Evolutionary conservation across 2,797 vertebrate species (phyloP).

Genomic region (Neosilurus hyrtlii): DNA sequence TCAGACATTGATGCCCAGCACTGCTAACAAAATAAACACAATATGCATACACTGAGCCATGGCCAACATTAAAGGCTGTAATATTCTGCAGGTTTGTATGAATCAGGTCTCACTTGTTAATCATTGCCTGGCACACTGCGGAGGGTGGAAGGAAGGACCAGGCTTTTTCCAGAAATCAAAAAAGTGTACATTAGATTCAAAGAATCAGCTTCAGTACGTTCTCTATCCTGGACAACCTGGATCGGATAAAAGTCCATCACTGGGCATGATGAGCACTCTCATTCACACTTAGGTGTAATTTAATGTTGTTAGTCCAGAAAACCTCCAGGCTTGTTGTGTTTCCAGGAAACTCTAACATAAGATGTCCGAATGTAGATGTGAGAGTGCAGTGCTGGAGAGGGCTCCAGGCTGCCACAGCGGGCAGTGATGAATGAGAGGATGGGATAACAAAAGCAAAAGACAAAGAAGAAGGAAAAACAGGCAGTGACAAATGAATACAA

Average conservation of each 20-base stretch:
- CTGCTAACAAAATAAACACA: not conserved
- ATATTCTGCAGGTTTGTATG: not conserved
- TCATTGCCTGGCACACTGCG: not conserved
- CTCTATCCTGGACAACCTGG: not conserved
- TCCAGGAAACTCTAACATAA: not conserved
- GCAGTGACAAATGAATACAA: constrained; percentile 40
- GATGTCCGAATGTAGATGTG: not conserved
- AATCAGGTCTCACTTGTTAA: not conserved
- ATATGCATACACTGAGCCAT: not conserved
- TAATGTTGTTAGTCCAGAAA: not conserved
- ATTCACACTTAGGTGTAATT: not conserved
- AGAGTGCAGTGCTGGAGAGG: constrained; percentile 39
- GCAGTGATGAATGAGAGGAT: constrained; percentile 62
- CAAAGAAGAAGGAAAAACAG: constrained; percentile 21
- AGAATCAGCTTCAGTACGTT: not conserved
- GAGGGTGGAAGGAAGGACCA: not conserved
- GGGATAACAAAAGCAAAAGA: constrained; percentile 61
- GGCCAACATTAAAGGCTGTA: not conserved
- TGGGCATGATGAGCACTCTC: not conserved
- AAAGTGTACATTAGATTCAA: not conserved
- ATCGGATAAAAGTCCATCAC: not conserved
- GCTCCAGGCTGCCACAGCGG: constrained; percentile 25
- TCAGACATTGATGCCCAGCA: not conserved
- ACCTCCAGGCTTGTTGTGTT: not conserved
- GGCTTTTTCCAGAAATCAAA: not conserved